Conservation (phyloP, 2,113 vertebrate genomes). For the Herpailurus yagouaroundi region DNA sequence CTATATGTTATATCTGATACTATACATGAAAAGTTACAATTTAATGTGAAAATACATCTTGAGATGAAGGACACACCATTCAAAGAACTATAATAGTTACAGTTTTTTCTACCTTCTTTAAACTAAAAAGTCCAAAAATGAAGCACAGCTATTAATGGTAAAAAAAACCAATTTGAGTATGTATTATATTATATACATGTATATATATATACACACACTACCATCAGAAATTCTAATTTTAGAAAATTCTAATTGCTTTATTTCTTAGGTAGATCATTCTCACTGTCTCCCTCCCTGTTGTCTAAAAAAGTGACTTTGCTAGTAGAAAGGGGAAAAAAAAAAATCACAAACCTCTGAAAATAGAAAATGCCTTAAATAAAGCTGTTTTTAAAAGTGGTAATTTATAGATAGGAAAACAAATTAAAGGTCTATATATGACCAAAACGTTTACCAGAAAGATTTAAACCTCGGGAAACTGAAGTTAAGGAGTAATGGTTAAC, state of each 20-base stretch:
- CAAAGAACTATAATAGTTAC: background rate
- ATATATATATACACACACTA: no score
- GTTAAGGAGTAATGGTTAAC: background rate
- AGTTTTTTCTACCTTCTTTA: background rate
- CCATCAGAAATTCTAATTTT: constrained; percentile 13
- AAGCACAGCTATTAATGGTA: background rate
- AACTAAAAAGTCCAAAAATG: background rate
- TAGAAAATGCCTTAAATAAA: background rate
- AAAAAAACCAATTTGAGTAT: background rate
- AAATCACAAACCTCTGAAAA: background rate
- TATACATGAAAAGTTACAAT: background rate
- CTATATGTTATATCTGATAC: background rate
- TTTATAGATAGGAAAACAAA: background rate
- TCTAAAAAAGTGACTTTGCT: background rate
- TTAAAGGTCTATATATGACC: background rate
- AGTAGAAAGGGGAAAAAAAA: background rate
- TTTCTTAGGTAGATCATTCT: constrained; percentile 36
- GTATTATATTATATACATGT: no score
- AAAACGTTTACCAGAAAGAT: background rate
- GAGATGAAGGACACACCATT: background rate
- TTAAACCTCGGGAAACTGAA: background rate
- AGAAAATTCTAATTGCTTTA: constrained; percentile 29
- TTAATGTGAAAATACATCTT: constrained; percentile 36
- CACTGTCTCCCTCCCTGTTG: background rate
- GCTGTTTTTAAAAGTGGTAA: background rate